Base-by-base conservation (phyloP, 2,888 invertebrate genomes). In the Nephrocerus scutellatus region DNA sequence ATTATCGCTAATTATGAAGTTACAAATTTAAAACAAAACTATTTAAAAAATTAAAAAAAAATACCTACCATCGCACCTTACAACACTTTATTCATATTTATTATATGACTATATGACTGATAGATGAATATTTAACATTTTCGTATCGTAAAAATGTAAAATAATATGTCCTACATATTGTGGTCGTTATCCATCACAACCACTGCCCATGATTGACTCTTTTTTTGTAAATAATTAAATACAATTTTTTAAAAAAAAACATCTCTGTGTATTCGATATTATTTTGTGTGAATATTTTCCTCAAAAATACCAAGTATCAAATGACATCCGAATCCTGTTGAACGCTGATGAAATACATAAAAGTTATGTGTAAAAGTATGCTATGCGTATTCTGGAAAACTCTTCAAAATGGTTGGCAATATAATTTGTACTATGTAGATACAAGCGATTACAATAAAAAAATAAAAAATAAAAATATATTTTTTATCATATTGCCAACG, bases 291-390 rank as follows among this genome's bases (percentile, higher is more conserved):
- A 6, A 26, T 42, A 21, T 32, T 6, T 54, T 56, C 54, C 52
- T 51, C 54, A 47, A 52, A 49, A 49, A 52, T 53, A 54, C 56
- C 60, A 60, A 60, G 56, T 60, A 60, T 58, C 56, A 57, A 57
- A 57, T 55, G 54, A 56, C 55, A 48, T 43, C 34, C 30, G n/a
- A n/a, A n/a, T n/a, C n/a, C n/a, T n/a, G n/a, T n/a, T n/a, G n/a
- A n/a, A n/a, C n/a, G n/a, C n/a, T n/a, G n/a, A n/a, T n/a, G n/a
- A n/a, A 19, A 30, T 30, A 9, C n/a, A 10, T 16, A 16, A 16
- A 9, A 20, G 20, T 10, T 15, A 30, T 30, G n/a, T 30, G 12
- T n/a, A 16, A 13, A 19, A 19, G 7, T 30, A 28, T 16, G 28
- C 20, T 31, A 31, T 31, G 20, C 31, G 31, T 21, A 21, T 10